phyloP scores from a whole-genome alignment of 2,113 vertebrate species.

The Anguilla japonica region DNA sequence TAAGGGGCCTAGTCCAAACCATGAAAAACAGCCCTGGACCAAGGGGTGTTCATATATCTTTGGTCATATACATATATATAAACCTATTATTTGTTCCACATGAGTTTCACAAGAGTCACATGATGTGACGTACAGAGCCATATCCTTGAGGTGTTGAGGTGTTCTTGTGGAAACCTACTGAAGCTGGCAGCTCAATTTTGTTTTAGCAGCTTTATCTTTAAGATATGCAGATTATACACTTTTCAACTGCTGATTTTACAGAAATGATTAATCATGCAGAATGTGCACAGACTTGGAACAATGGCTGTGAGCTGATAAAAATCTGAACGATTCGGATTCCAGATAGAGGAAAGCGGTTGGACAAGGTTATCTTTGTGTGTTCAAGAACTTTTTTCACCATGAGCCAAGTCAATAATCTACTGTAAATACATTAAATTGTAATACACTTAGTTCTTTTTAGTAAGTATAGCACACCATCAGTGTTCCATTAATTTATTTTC shows the following conservation, averaged over 20 bases:
- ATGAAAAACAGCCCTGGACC: too few relatives aligned
- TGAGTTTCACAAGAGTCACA: background rate
- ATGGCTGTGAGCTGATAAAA: constrained; percentile 5
- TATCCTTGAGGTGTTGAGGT: background rate
- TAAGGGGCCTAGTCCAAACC: too few relatives aligned
- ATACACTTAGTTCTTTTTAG: background rate
- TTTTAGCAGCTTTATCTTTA: background rate
- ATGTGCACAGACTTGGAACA: background rate
- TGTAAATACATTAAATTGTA: background rate
- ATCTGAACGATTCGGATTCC: background rate
- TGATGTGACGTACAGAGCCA: background rate
- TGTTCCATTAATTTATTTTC: too few relatives aligned
- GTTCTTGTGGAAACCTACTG: background rate
- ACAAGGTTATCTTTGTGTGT: constrained; percentile 5
- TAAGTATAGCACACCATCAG: background rate
- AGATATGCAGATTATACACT: background rate
- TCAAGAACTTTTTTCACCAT: background rate
- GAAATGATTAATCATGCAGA: background rate
- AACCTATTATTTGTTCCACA: background rate
- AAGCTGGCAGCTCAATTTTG: background rate
- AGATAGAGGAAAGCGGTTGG: background rate
- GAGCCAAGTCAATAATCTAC: background rate
- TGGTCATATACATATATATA: background rate
- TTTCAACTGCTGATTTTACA: background rate
- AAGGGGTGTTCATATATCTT: too few relatives aligned